These are phyloP conservation scores for Tigriopus californicus DNA, from an alignment of 2,888 invertebrate genomes.

Conservation along the genomic window DNA sequence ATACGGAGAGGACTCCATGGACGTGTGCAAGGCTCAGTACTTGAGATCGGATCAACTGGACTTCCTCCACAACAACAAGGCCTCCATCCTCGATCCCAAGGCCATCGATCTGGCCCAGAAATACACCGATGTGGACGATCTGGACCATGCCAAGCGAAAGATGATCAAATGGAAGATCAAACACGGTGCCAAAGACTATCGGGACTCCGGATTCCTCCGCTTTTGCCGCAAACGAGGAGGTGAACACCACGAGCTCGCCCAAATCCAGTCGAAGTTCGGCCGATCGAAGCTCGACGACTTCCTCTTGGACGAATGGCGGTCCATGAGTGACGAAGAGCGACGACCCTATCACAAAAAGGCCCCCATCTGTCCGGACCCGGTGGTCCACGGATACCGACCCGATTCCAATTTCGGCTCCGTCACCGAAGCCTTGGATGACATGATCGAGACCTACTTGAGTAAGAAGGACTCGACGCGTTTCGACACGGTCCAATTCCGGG, in stretches of 20 bases:
- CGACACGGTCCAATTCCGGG: conserved; percentile 34
- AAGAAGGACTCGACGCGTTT: conserved; percentile 12
- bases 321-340: not conserved
- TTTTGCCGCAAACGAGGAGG: conserved; percentile 17
- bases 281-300: conserved; percentile 11
- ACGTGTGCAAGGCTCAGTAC: conserved; percentile 69
- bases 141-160: conserved; percentile 39
- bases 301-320: conserved; percentile 17
- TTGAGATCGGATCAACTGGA: conserved; percentile 51
- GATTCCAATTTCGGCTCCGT: conserved; percentile 61
- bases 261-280: conserved; percentile 1
- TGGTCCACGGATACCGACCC: conserved; percentile 46
- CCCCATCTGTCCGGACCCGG: conserved; percentile 49
- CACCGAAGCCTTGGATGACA: conserved; percentile 53
- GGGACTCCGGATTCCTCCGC: conserved; percentile 18
- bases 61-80: conserved; percentile 62
- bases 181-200: not conserved
- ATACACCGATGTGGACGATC: conserved; percentile 30
- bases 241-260: not conserved
- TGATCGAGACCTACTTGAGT: conserved; percentile 30
- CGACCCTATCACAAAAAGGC: conserved; percentile 15
- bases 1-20: conserved; percentile 85
- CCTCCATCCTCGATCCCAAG: conserved; percentile 40
- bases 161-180: conserved; percentile 23
- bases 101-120: conserved; percentile 40